phyloP scores from a whole-genome alignment of 2,113 vertebrate species.

The Dicentrarchus labrax region DNA sequence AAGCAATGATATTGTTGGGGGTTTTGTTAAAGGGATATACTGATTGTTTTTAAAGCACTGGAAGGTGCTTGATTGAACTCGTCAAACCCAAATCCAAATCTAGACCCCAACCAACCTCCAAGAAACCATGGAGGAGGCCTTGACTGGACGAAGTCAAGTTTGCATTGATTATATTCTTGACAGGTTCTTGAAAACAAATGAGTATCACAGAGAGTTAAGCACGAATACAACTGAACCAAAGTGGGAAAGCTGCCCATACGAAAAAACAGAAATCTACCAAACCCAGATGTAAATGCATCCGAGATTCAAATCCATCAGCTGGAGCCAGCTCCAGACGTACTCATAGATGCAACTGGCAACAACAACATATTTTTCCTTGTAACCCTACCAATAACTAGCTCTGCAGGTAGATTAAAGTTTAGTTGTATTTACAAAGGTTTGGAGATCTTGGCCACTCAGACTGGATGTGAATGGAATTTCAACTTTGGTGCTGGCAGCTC shows the following conservation, averaged over 20 bases:
- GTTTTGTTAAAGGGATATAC: background rate
- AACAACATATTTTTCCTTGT: background rate
- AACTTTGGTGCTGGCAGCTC: background rate
- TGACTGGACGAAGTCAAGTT: background rate
- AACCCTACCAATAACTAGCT: background rate
- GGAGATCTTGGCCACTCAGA: background rate
- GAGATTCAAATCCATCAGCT: background rate
- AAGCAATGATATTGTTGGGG: background rate
- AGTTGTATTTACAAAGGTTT: background rate
- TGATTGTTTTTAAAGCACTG: background rate
- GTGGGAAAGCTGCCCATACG: background rate
- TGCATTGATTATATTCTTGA: background rate
- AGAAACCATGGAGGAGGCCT: background rate
- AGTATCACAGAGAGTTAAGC: too few species aligned
- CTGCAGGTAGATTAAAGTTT: too few species aligned
- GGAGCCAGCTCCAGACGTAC: background rate
- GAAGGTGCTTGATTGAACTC: background rate
- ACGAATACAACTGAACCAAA: background rate
- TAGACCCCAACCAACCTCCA: background rate
- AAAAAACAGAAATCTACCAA: background rate
- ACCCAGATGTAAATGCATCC: background rate
- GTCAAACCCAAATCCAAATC: too few species aligned
- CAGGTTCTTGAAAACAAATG: background rate
- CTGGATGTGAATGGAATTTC: slow-evolving; percentile 1
- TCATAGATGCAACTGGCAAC: background rate